A percentile compares a stretch with the other conserved stretches of the same genome.
Evolutionary conservation across 2,113 vertebrate species (phyloP).

Genomic region (Felis chaus): DNA sequence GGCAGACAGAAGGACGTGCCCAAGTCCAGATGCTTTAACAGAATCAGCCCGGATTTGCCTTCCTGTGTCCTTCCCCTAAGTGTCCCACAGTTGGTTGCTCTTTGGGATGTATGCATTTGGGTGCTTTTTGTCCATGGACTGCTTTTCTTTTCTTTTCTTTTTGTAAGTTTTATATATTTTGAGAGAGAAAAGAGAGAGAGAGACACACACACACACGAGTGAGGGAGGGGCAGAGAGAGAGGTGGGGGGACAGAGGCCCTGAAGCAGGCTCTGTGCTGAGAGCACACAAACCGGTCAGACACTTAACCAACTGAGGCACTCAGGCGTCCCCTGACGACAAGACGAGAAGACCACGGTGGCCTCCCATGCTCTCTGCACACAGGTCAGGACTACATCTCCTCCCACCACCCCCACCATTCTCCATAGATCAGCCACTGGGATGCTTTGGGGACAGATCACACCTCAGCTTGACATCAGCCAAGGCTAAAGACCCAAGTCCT

Average conservation of each 20-base stretch:
- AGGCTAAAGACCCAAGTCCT: not conserved
- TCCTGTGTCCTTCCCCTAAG: not conserved
- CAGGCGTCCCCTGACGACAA: too few species aligned
- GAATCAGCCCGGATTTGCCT: not conserved
- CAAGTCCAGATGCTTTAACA: not conserved
- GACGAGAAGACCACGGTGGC: not conserved
- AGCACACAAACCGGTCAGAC: too few species aligned
- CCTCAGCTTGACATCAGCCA: not conserved
- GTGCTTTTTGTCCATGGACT: too few species aligned
- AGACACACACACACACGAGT: too few species aligned
- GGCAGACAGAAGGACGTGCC: fast-evolving
- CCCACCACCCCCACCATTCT: fast-evolving
- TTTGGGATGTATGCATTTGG: not conserved
- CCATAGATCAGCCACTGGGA: not conserved
- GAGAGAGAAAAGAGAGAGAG: too few species aligned
- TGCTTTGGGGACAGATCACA: not conserved
- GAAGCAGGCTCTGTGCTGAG: too few species aligned
- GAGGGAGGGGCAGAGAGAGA: too few species aligned
- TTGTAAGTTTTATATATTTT: too few species aligned
- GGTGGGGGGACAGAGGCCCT: too few species aligned
- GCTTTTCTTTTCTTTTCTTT: too few species aligned
- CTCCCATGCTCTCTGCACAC: not conserved
- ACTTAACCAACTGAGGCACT: too few species aligned
- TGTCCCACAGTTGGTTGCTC: not conserved
- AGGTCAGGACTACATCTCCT: not conserved